A percentile compares a stretch with the other conserved stretches of the same genome.
phyloP scores from a whole-genome alignment of 1,140 invertebrate species.

The Lineus longissimus region DNA sequence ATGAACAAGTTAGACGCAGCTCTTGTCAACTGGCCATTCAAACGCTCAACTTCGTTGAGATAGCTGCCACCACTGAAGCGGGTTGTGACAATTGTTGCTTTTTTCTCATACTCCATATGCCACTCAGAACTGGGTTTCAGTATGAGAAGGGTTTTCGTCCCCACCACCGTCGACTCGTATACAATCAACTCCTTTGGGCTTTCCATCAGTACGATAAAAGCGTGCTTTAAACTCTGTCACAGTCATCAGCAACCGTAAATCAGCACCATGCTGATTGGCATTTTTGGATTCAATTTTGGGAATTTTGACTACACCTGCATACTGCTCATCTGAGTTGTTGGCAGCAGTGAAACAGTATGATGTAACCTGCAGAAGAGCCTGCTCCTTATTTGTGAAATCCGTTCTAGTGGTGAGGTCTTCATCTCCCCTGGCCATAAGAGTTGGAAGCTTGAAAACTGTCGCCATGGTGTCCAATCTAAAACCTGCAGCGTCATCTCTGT shows the following conservation, averaged over 20 bases:
- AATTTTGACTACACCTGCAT: neutral
- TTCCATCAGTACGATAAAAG: neutral
- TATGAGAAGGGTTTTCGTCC: neutral
- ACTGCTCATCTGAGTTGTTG: neutral
- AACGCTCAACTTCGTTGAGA: neutral
- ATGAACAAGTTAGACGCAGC: neutral
- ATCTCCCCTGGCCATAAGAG: neutral
- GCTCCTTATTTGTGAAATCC: neutral
- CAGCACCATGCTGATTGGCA: neutral
- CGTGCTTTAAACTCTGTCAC: neutral
- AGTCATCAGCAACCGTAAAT: neutral
- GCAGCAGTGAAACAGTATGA: neutral
- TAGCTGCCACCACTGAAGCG: neutral
- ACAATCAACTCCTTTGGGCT: neutral
- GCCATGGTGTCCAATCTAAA: neutral
- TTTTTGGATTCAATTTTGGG: neutral
- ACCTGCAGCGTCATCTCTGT: constrained; percentile 2
- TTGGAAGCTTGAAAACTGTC: neutral
- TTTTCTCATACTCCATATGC: neutral
- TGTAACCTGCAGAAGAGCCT: neutral
- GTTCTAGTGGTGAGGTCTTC: neutral
- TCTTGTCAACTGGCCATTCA: neutral
- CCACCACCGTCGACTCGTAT: neutral
- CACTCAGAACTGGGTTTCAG: neutral
- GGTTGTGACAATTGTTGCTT: neutral